Base-by-base conservation (phyloP, 2,113 vertebrate species). In the Falcunculus frontatus region DNA sequence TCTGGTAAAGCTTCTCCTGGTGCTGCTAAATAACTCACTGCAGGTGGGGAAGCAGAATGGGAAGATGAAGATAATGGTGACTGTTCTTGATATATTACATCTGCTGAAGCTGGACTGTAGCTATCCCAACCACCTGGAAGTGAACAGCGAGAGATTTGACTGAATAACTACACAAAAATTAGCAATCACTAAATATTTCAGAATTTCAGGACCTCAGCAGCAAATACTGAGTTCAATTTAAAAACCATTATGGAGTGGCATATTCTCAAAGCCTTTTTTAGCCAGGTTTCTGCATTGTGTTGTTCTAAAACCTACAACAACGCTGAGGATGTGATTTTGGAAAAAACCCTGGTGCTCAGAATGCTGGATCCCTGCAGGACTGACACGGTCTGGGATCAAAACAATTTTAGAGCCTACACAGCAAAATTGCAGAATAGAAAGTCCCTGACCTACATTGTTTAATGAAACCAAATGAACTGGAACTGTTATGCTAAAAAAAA, bases 71-170 rank as follows among this genome's bases (percentile, higher is more conserved):
- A 94, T 93, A 95, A 96, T 74, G 98, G 98, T 95, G 98, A 97
- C 83, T 97, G 97, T 56, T 98, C 98, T 75, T 98, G 98, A 87
- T 98, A 98, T 72, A 98, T 98, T 94, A 99, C 98, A 97, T 95
- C 98, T 97, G 98, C 97, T 86, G 98, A 98, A 95, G 98, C 96
- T 97, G 98, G 97, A 96, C 93, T 98, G 86, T 89, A 97, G 98
- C 97, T 97, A 95, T 99, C 98, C 98, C 98, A 98, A 82, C 97
- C 98, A 97, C 98, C 98, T 99, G 91, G 20, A 98, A 96, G 53
- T 8, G 39, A 97, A 95, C 63, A 94, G 78, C 0, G 2, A 95
- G 77, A 87, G 39, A 82, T 72, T 33, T 44, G 42, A 92, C 27
- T 77, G 44, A 53, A 46, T 16, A 33, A 72, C 62, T 32, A 9